phyloP scores from a whole-genome alignment of 2,888 invertebrate species.

The Metacarcinus magister region DNA sequence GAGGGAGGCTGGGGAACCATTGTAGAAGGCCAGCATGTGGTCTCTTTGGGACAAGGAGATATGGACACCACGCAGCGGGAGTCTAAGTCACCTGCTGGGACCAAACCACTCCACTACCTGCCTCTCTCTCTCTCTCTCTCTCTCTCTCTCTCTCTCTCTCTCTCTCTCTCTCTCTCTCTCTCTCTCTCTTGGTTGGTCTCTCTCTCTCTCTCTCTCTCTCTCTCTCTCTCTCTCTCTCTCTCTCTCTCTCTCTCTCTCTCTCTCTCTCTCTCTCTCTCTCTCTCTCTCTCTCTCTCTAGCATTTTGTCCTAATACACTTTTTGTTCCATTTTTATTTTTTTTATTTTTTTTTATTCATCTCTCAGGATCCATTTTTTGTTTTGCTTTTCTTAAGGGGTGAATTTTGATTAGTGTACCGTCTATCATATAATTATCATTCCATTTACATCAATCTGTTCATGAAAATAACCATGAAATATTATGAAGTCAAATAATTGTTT shows the following conservation, averaged over 20 bases:
- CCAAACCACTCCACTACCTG: conserved; percentile 65
- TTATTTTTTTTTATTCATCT: neutral
- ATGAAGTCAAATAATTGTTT: too few relatives aligned
- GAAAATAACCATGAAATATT: too few relatives aligned
- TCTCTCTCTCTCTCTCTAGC: neutral
- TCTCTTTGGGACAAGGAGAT: conserved; percentile 71
- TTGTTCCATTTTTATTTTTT: neutral
- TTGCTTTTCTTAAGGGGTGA: too few relatives aligned
- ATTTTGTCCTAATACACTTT: neutral
- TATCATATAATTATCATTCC: too few relatives aligned
- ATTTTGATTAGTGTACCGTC: too few relatives aligned
- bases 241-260: neutral
- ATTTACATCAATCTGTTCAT: too few relatives aligned
- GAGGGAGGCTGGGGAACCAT: conserved; percentile 67
- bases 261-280: neutral
- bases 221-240: neutral
- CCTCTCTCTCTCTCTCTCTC: neutral
- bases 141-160: neutral
- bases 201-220: too few relatives aligned
- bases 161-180: neutral
- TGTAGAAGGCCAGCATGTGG: conserved; percentile 70
- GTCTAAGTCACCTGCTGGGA: conserved; percentile 63
- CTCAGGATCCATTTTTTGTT: too few relatives aligned
- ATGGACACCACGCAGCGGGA: conserved; percentile 71
- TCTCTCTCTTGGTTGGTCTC: neutral